phyloP scores from a whole-genome alignment of 2,113 vertebrate genomes.

The Lagopus muta region DNA sequence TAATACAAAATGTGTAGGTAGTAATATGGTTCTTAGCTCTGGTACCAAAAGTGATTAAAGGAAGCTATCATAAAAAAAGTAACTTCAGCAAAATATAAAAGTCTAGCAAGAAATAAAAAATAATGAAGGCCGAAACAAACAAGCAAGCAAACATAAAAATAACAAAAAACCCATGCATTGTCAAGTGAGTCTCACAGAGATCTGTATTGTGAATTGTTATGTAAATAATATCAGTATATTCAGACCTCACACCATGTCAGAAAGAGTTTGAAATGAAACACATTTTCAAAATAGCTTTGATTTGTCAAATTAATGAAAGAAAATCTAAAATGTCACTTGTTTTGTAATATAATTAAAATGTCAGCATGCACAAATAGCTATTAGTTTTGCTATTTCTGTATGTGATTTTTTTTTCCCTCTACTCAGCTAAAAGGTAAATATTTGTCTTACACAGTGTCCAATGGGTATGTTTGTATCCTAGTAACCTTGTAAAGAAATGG shows the following conservation, averaged over 20 bases:
- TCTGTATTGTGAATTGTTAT: not conserved
- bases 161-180: not conserved
- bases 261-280: not conserved
- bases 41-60: slow-evolving; percentile 21
- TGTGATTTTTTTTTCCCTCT: not conserved
- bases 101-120: not conserved
- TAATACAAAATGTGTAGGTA: not conserved
- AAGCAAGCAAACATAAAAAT: not conserved
- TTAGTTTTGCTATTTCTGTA: not conserved
- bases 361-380: not conserved
- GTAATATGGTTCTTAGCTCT: slow-evolving; percentile 31
- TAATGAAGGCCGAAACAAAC: not conserved
- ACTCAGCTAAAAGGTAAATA: not conserved
- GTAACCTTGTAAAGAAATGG: not conserved
- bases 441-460: not conserved
- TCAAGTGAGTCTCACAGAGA: not conserved
- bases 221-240: not conserved
- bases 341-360: not conserved
- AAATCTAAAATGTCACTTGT: not conserved
- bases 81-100: slow-evolving; percentile 8
- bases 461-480: not conserved
- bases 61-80: slow-evolving; percentile 14
- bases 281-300: not conserved
- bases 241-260: rapidly evolving
- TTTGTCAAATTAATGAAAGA: slow-evolving; percentile 1